Conservation (phyloP, 2,113 vertebrate species). For the Carettochelys insculpta region DNA sequence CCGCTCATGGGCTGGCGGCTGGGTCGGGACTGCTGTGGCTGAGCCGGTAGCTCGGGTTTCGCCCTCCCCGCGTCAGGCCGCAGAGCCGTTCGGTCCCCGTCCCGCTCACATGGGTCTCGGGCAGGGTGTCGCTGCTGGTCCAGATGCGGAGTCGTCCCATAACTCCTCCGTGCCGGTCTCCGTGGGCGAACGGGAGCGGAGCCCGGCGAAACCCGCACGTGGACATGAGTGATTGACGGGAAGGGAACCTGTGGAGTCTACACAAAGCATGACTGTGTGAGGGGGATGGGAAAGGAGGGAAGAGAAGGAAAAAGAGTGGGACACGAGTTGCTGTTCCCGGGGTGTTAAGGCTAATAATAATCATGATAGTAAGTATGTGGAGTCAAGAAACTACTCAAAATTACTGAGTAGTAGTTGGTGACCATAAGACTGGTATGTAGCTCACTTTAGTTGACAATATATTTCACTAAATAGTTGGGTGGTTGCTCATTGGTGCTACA, state of each 20-base stretch:
- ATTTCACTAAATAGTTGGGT: not conserved
- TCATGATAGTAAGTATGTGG: too few species aligned
- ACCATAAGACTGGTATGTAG: not conserved
- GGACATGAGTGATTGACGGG: not conserved
- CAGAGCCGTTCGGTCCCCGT: not conserved
- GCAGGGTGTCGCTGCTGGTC: too few species aligned
- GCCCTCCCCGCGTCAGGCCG: too few species aligned
- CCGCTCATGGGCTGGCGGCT: not conserved
- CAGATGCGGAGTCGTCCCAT: not conserved
- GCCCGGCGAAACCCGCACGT: not conserved
- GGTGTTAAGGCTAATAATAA: too few species aligned
- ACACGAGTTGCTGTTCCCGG: not conserved
- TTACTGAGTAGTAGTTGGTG: too few species aligned
- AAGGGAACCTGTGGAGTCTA: too few species aligned
- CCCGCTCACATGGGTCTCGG: not conserved
- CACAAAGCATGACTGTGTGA: not conserved
- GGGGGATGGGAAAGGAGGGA: not conserved
- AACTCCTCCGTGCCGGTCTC: too few species aligned
- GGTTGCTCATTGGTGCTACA: not conserved
- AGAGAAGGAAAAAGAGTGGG: not conserved
- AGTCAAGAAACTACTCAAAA: too few species aligned
- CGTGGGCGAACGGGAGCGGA: not conserved
- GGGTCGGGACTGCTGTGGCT: not conserved
- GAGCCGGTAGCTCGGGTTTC: not conserved
- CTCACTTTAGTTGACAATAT: not conserved